Evolutionary conservation across 2,113 vertebrate genomes (phyloP).

Genomic region (Peromyscus polionotus): DNA sequence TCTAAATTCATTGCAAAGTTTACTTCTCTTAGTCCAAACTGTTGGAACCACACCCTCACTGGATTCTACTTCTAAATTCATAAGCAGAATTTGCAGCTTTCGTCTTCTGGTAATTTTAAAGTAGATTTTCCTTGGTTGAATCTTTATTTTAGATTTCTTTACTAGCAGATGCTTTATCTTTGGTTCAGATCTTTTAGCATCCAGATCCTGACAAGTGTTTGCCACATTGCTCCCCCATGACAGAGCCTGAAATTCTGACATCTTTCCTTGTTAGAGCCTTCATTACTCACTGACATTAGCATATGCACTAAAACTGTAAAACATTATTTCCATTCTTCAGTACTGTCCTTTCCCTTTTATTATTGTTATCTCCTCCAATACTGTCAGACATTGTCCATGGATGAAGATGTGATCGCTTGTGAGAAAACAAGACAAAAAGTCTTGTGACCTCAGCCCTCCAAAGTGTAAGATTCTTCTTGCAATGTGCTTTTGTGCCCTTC

Average conservation of each 20-base stretch:
- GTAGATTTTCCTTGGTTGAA: neutral
- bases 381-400: neutral
- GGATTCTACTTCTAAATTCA: neutral
- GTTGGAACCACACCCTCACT: neutral
- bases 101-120: neutral
- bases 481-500: neutral
- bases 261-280: neutral
- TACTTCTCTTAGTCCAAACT: neutral
- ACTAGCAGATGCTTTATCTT: neutral
- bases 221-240: neutral
- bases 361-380: neutral
- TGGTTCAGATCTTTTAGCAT: neutral
- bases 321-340: neutral
- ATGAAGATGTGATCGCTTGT: neutral
- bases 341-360: neutral
- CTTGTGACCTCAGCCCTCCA: neutral
- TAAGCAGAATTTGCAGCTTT: neutral
- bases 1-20: neutral
- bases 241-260: neutral
- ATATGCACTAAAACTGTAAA: neutral
- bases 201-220: neutral
- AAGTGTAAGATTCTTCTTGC: neutral
- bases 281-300: neutral
- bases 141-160: neutral
- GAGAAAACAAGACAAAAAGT: neutral